Evolutionary conservation across 2,797 vertebrate species (phyloP).

Genomic region (Gambusia yucatana): DNA sequence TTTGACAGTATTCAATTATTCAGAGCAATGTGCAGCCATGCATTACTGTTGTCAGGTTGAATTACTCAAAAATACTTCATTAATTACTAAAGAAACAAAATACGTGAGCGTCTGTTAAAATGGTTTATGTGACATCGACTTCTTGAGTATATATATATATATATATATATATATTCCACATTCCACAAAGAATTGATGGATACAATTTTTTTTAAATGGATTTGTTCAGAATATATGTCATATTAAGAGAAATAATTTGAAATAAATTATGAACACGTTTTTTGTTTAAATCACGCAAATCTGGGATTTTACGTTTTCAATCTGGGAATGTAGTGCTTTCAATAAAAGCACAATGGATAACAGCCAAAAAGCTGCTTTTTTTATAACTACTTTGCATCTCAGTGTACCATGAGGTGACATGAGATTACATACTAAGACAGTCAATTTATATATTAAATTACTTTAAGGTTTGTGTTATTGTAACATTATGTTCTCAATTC

Average conservation of each 20-base stretch:
- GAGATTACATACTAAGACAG: background rate
- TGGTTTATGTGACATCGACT: background rate
- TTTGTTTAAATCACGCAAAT: background rate
- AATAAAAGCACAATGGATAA: background rate
- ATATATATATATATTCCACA: no score
- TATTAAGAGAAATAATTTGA: background rate
- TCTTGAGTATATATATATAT: no score
- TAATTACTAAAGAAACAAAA: background rate
- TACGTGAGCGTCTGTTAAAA: background rate
- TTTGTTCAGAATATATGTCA: background rate
- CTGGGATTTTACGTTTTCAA: background rate
- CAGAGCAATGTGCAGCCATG: background rate
- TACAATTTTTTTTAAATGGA: background rate
- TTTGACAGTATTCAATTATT: background rate
- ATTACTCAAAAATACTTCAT: background rate
- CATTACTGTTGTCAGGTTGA: background rate
- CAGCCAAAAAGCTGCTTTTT: background rate
- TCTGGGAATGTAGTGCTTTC: background rate
- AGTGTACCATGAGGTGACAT: background rate
- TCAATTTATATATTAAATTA: background rate
- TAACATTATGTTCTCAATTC: background rate
- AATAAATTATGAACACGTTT: background rate
- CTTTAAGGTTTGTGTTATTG: background rate
- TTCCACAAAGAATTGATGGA: background rate
- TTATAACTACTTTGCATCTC: background rate